These are phyloP conservation scores for Chloropsis hardwickii DNA, from an alignment of 2,113 vertebrate genomes.

Conservation along the genomic window DNA sequence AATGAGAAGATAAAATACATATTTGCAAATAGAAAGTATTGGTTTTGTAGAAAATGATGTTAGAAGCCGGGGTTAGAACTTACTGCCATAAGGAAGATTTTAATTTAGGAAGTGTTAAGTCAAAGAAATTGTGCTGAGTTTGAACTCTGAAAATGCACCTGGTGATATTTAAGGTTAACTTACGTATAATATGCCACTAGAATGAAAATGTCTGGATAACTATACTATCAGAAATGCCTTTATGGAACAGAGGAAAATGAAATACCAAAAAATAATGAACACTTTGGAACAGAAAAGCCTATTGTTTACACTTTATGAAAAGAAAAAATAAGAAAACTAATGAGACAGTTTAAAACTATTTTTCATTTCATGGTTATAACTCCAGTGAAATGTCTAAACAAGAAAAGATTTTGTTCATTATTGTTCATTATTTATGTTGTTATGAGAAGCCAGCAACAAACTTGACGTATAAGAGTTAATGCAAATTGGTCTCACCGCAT, in stretches of 20 bases:
- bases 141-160: neutral
- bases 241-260: neutral
- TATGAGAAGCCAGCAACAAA: slow-evolving; percentile 11
- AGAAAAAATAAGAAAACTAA: neutral
- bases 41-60: neutral
- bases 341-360: neutral
- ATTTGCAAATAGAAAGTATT: neutral
- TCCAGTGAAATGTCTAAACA: slow-evolving; percentile 16
- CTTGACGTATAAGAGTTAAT: neutral
- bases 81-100: neutral
- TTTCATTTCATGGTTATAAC: slow-evolving; percentile 48
- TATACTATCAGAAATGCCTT: neutral
- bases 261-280: slow-evolving; percentile 16
- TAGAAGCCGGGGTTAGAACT: neutral
- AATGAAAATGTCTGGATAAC: neutral
- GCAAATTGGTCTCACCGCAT: neutral
- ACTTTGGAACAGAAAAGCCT: neutral
- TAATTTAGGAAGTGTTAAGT: neutral
- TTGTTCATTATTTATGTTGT: slow-evolving; percentile 51
- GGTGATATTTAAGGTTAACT: neutral
- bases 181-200: neutral
- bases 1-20: neutral
- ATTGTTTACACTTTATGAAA: neutral
- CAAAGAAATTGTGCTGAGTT: neutral
- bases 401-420: slow-evolving; percentile 45